Evolutionary conservation across 2,888 invertebrate species (phyloP), one percentile per base, ranked within the genome.

Genomic region (Sarcophaga rosellei): DNA sequence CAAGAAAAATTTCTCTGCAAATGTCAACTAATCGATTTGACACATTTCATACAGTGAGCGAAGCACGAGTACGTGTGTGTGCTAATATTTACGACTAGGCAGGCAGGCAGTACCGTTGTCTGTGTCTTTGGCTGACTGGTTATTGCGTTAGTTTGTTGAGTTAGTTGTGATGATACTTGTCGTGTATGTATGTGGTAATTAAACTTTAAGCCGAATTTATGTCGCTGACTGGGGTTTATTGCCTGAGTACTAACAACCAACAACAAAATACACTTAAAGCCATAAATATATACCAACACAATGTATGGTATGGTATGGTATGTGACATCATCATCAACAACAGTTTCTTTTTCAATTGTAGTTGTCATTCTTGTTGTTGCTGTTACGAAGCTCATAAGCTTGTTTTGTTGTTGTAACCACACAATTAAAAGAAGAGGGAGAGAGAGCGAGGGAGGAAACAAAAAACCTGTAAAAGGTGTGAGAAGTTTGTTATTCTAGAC

Each of bases 401-500:
- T 85, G 73, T 85, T 62, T 74, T 53, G 72, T 74, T 47, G 63
- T 74, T 85, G 77, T 81, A 85, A 85, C 81, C 81, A 47, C 81
- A 47, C 65, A 15, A 53, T 53, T 17, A 76, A n/a, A 62, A 59
- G 25, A 70, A 20, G 57, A 61, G 8, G n/a, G 61, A 0, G 53
- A 47, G 47, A 47, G 47, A 12, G 47, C 2, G 17, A 53, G 53
- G 4, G 12, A 5, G 5, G 53, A 53, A 53, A 17, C 15, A 53
- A 15, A 81, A 74, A 69, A 76, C 57, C 59, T 47, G 70, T 59
- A 66, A 78, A 70, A 69, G 73, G 77, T 83, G 78, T 79, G 83
- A 84, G 76, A 81, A 70, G 74, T 79, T 84, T 84, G 74, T 79
- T 79, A 84, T 78, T 74, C 78, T 79, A 69, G 79, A 75, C 83